Evolutionary conservation across 2,113 vertebrate genomes (phyloP).

Genomic region (Vidua chalybeata): DNA sequence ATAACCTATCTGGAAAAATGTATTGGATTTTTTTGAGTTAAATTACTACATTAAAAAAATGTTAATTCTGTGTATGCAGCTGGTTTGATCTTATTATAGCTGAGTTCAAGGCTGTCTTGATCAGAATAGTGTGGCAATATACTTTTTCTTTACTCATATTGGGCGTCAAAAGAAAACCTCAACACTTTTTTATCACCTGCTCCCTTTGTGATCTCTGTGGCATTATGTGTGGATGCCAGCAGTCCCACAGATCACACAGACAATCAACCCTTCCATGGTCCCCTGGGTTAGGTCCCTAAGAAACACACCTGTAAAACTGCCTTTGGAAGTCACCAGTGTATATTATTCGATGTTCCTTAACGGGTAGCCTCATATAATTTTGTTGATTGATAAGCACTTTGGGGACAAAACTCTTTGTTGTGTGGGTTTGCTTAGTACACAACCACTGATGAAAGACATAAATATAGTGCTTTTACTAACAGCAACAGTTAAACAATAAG

Average conservation of each 20-base stretch:
- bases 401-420: not conserved
- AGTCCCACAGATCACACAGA: not conserved
- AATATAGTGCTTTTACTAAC: not conserved
- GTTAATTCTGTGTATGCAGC: not conserved
- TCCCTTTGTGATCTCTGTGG: not conserved
- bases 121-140: not conserved
- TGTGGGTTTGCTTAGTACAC: not conserved
- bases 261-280: not conserved
- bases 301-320: not conserved
- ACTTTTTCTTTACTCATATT: not conserved
- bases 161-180: not conserved
- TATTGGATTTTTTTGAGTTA: constrained; percentile 1
- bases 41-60: not conserved
- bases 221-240: not conserved
- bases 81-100: not conserved
- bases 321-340: not conserved
- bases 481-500: not conserved
- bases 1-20: constrained; percentile 23
- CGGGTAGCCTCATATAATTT: not conserved
- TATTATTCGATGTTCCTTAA: not conserved
- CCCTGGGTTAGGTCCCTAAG: not conserved
- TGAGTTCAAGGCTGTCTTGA: not conserved
- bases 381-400: not conserved
- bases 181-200: not conserved
- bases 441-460: not conserved